Evolutionary conservation across 2,888 invertebrate genomes (phyloP).

Genomic region (Mesodorylaimus sp.): DNA sequence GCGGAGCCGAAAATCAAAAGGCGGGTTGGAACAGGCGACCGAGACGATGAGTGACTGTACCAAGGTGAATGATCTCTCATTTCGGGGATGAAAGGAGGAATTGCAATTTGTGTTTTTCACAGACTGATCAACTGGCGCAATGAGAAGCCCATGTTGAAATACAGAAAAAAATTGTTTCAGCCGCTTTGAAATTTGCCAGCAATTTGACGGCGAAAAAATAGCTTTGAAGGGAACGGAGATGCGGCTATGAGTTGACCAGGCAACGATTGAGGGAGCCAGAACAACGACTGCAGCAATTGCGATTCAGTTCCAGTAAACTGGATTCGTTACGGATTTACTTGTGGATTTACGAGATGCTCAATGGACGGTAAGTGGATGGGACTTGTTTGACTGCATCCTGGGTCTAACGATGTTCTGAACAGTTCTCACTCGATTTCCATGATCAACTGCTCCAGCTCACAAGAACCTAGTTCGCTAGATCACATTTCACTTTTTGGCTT

Average conservation of each 20-base stretch:
- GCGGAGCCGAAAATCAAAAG: constrained; percentile 46
- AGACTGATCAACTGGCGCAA: constrained; percentile 44
- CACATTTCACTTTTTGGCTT: no score
- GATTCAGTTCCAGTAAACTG: constrained; percentile 24
- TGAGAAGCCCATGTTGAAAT: constrained; percentile 53
- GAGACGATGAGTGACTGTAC: constrained; percentile 42
- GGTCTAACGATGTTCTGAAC: no score
- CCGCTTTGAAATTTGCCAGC: constrained; percentile 49
- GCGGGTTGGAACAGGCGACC: constrained; percentile 48
- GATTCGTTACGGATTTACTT: no score
- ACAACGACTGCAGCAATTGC: constrained; percentile 19
- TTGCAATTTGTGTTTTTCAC: not conserved
- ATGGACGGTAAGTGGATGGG: no score
- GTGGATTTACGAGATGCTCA: no score
- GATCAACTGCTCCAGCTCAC: no score
- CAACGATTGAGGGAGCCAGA: constrained; percentile 20
- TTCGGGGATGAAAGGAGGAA: no score
- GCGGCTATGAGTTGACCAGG: constrained; percentile 1
- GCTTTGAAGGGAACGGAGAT: constrained; percentile 28
- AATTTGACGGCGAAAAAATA: constrained; percentile 50
- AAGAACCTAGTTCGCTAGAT: no score
- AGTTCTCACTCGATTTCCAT: no score
- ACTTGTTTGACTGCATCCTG: no score
- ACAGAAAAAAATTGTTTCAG: constrained; percentile 51
- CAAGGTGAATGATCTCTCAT: constrained; percentile 38